phyloP scores from a whole-genome alignment of 1,140 invertebrate species.

The Caenorhabditis elegans region DNA sequence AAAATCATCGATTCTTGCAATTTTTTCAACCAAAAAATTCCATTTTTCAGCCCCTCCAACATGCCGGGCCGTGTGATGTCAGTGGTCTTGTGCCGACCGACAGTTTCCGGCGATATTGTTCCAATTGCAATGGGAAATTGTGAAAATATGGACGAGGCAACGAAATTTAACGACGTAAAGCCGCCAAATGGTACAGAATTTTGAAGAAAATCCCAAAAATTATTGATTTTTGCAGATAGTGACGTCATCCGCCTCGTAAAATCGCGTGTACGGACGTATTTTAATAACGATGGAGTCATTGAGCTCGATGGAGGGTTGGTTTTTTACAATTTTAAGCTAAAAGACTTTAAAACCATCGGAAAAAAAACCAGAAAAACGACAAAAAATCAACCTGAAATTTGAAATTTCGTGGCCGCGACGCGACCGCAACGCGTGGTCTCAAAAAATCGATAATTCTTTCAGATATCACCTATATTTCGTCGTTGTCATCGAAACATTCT shows the following conservation, averaged over 20 bases:
- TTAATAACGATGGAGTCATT: conserved; percentile 13
- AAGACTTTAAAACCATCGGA: no score
- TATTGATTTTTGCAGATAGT: neutral
- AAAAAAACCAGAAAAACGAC: no score
- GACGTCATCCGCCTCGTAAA: neutral
- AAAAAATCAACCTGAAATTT: no score
- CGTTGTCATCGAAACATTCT: conserved; percentile 10
- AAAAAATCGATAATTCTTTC: neutral
- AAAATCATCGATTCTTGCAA: no score
- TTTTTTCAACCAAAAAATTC: neutral
- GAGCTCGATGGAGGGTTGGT: neutral
- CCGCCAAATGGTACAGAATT: conserved; percentile 74
- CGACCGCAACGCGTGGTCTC: no score
- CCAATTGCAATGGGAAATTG: neutral
- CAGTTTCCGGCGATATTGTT: neutral
- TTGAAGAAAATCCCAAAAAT: no score
- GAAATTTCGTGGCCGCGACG: no score
- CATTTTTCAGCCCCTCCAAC: neutral
- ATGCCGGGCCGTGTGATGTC: conserved; percentile 19
- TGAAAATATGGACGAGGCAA: neutral
- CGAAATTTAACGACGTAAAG: neutral
- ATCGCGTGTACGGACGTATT: neutral
- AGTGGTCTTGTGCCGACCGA: conserved; percentile 18
- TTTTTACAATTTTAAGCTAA: no score
- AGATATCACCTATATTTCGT: neutral